Evolutionary conservation across 2,888 invertebrate species (phyloP).

Genomic region (Ectropis crepuscularia): DNA sequence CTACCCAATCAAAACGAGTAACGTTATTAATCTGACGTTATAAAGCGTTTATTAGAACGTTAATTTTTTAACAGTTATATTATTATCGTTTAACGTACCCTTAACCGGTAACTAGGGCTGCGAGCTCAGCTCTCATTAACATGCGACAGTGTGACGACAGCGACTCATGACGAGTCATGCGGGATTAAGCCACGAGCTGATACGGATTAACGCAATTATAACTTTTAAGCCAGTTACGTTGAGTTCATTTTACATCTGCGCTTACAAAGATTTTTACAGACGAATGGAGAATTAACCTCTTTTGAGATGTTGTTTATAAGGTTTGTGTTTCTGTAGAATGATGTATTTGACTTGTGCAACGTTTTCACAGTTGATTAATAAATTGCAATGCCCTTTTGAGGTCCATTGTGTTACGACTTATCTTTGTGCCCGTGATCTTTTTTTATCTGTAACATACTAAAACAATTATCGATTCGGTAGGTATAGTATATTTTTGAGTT

Average conservation of each 20-base stretch:
- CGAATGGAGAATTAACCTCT: not conserved
- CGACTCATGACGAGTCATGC: conserved; percentile 63
- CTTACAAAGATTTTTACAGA: not conserved
- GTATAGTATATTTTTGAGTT: no score
- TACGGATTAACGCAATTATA: conserved; percentile 24
- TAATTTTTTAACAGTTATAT: not conserved
- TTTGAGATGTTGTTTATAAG: no score
- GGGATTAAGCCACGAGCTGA: conserved; percentile 41
- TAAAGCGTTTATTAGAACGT: not conserved
- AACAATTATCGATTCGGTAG: no score
- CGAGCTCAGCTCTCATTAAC: conserved; percentile 62
- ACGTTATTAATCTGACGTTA: no score
- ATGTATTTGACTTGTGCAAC: no score
- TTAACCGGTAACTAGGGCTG: conserved; percentile 15
- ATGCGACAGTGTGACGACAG: conserved; percentile 64
- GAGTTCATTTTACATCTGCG: conserved; percentile 4
- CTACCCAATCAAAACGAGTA: no score
- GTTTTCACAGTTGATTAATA: no score
- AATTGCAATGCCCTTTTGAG: no score
- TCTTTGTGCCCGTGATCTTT: no score
- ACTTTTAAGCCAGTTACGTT: conserved; percentile 12
- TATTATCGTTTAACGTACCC: conserved; percentile 1
- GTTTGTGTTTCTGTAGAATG: no score
- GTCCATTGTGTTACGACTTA: no score
- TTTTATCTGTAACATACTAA: no score